phyloP scores from a whole-genome alignment of 2,888 invertebrate genomes.

The Eudasyphora cyanicolor region DNA sequence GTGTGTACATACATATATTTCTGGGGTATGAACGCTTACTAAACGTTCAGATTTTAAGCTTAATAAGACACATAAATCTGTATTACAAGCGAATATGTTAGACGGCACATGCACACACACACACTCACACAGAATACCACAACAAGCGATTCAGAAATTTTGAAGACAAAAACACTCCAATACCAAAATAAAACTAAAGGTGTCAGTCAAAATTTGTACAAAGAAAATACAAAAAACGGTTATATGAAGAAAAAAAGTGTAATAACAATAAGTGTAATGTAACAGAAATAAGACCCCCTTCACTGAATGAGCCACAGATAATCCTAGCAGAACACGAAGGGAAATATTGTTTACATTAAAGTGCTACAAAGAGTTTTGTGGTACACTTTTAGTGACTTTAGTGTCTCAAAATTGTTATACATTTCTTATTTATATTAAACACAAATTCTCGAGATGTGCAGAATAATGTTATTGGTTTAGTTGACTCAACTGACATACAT shows the following conservation, averaged over 20 bases:
- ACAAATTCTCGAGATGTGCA: too few relatives aligned
- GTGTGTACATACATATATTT: too few relatives aligned
- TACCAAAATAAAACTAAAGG: conserved; percentile 39
- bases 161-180: conserved; percentile 14
- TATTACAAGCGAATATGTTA: conserved; percentile 49
- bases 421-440: too few relatives aligned
- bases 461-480: too few relatives aligned
- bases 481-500: too few relatives aligned
- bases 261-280: conserved; percentile 43
- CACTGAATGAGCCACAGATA: background rate
- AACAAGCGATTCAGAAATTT: too few relatives aligned
- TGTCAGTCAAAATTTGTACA: conserved; percentile 53
- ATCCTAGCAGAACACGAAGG: background rate
- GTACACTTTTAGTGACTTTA: too few relatives aligned
- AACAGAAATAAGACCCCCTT: conserved; percentile 22
- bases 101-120: background rate
- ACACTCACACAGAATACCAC: background rate
- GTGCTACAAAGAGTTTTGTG: too few relatives aligned
- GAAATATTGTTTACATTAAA: too few relatives aligned
- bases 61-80: conserved; percentile 64
- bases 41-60: conserved; percentile 48
- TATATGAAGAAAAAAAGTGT: conserved; percentile 12
- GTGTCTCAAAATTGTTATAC: too few relatives aligned
- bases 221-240: conserved; percentile 30
- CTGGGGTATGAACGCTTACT: background rate